These are phyloP conservation scores for Emydoidea blandingii DNA, from an alignment of 2,797 vertebrate genomes.

Conservation along the genomic window DNA sequence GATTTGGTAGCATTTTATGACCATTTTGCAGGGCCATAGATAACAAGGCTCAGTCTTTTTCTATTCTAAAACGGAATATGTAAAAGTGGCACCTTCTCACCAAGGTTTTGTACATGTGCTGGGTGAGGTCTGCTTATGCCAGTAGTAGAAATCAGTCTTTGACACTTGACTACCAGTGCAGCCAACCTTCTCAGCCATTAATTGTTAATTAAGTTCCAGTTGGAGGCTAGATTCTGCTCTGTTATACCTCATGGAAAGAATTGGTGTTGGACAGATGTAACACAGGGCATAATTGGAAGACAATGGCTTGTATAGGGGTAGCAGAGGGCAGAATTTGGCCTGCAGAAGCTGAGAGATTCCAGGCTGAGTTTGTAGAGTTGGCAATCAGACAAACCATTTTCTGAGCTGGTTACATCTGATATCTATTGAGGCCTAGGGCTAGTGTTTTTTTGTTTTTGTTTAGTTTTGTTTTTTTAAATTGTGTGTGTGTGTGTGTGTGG, in stretches of 20 bases:
- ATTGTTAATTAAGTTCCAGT: background rate
- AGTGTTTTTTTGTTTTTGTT: too few relatives aligned
- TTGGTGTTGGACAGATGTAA: too few relatives aligned
- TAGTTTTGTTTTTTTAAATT: too few relatives aligned
- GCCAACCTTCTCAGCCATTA: background rate
- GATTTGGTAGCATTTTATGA: background rate
- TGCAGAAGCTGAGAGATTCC: too few relatives aligned
- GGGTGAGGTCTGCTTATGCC: too few relatives aligned
- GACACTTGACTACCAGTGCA: too few relatives aligned
- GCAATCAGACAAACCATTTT: background rate
- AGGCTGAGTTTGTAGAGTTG: too few relatives aligned
- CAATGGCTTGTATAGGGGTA: too few relatives aligned
- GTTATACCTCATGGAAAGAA: too few relatives aligned
- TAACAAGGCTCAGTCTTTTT: background rate
- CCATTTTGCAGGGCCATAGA: background rate
- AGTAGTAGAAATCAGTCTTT: background rate
- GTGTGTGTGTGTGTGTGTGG: too few relatives aligned
- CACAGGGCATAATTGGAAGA: too few relatives aligned
- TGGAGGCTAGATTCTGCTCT: background rate
- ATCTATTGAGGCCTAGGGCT: background rate
- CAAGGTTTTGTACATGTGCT: background rate
- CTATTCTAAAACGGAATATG: background rate
- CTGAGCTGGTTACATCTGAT: background rate
- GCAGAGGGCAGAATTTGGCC: too few relatives aligned
- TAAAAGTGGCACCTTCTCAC: background rate